A percentile compares a stretch with the other conserved stretches of the same genome.
Evolutionary conservation across 2,888 invertebrate genomes (phyloP).

Genomic region (Didymodactylos carnosus): DNA sequence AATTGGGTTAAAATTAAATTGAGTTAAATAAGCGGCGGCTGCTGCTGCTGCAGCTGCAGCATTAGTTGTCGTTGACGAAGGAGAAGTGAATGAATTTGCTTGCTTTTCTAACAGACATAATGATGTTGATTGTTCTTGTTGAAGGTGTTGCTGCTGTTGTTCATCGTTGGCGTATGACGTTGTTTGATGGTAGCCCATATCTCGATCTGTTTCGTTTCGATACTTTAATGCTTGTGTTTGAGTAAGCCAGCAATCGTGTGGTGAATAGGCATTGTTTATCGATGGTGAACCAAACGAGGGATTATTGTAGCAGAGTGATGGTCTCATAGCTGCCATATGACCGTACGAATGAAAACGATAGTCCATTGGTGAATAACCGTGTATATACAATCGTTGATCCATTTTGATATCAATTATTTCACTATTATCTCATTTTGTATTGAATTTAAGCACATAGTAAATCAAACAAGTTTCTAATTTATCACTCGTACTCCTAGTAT

Average conservation of each 20-base stretch:
- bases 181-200: neutral
- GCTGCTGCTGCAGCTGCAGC: neutral
- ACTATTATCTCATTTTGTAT: too few species aligned
- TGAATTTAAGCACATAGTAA: too few species aligned
- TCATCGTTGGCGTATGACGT: neutral
- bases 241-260: neutral
- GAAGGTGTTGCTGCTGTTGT: too few species aligned
- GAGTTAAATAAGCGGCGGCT: too few species aligned
- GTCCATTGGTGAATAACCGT: neutral
- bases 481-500: too few species aligned
- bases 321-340: neutral
- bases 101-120: neutral
- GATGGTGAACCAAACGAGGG: neutral
- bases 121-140: neutral
- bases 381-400: too few species aligned
- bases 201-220: too few species aligned
- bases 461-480: too few species aligned
- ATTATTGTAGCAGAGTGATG: neutral
- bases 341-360: neutral
- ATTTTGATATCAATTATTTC: too few species aligned
- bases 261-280: neutral
- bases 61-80: neutral
- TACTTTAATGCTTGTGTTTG: neutral
- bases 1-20: neutral
- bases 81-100: neutral